Evolutionary conservation across 2,888 invertebrate genomes (phyloP).

Genomic region (Leucozona laternaria): DNA sequence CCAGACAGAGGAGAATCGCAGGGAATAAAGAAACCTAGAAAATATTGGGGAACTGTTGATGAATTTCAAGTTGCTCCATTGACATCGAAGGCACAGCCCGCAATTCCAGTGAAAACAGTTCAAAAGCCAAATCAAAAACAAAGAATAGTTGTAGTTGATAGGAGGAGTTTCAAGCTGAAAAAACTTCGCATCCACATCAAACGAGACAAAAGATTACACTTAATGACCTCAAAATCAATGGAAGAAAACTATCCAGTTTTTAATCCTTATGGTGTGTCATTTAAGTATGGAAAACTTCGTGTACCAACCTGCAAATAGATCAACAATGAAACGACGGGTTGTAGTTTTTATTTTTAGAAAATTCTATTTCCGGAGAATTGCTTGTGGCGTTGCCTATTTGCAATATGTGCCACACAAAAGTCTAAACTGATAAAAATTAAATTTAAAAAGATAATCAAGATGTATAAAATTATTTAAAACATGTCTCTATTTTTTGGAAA

Average conservation of each 20-base stretch:
- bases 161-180: not conserved
- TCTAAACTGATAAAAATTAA: too few relatives aligned
- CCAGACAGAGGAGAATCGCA: not conserved
- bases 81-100: not conserved
- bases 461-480: too few relatives aligned
- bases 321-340: not conserved
- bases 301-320: not conserved
- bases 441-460: too few relatives aligned
- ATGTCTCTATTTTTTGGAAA: too few relatives aligned
- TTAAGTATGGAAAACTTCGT: not conserved
- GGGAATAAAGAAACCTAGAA: constrained; percentile 32
- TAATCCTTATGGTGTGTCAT: not conserved
- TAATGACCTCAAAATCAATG: not conserved
- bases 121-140: not conserved
- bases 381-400: too few relatives aligned
- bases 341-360: not conserved
- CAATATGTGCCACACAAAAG: too few relatives aligned
- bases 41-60: constrained; percentile 62
- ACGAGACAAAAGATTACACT: not conserved
- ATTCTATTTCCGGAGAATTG: not conserved
- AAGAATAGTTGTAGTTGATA: not conserved
- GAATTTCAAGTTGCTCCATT: constrained; percentile 50
- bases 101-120: not conserved
- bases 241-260: not conserved
- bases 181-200: constrained; percentile 10